Base-by-base conservation (phyloP, 2,113 vertebrate genomes). In the Acrocephalus kingi region DNA sequence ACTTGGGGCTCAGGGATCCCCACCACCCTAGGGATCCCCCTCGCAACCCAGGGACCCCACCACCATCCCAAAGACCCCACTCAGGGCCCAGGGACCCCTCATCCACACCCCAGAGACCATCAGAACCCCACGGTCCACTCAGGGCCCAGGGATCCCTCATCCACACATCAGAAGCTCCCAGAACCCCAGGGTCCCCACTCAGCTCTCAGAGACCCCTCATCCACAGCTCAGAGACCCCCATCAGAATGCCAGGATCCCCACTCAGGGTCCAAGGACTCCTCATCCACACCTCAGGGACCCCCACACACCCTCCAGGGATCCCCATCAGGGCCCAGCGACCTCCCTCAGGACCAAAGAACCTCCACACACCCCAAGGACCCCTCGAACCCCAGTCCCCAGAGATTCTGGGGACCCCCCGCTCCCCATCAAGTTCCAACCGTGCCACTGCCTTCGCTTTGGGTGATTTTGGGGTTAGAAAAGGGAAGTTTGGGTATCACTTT, bases 11-110 rank as follows among this genome's bases (percentile, higher is more conserved):
- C 28, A 62, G 33, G 39, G 23, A 54, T 61, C 33, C n/a, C 15
- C n/a, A 51, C 31, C 31, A 51, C 20, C 31, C 13, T 16, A 21
- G 35, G 16, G 43, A 58, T 24, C 15, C 9, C 13, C 20, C 51
- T 0, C 35, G 0, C 52, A 59, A 49, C 5, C 3, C 49, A 55
- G 28, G 18, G 51, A 55, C 58, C 23, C 27, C 56, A 45, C 27
- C 27, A 13, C 25, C 71, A 66, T 56, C 24, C 23, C 20, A 30
- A 63, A 33, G 58, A 27, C 12, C 20, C 33, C 22, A 20, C n/a
- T 25, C 56, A 49, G 23, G 30, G 9, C 30, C 37, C 55, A 61
- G 45, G 5, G 54, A 46, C 2, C 25, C 28, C 35, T 48, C n/a
- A 31, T 37, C 15, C 45, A 37, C 55, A 59, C 8, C 8, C 33